Conservation (phyloP, 2,888 invertebrate genomes). For the Temnothorax rugatulus region DNA sequence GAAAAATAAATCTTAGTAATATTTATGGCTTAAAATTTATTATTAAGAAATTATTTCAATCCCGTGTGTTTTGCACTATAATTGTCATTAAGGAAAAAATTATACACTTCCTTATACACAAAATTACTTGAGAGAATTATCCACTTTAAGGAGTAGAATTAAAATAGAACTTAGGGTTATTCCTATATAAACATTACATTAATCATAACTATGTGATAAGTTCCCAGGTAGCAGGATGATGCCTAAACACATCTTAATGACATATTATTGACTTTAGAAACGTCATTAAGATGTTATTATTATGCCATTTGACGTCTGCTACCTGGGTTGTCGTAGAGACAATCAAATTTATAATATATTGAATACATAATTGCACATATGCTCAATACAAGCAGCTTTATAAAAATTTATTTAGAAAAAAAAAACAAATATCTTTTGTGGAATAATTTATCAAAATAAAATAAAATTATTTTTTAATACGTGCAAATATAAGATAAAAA, state of each 20-base stretch:
- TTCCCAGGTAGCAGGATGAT: too few relatives aligned
- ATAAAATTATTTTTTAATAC: not conserved
- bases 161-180: not conserved
- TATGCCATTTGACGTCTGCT: too few relatives aligned
- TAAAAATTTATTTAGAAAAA: not conserved
- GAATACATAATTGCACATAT: not conserved
- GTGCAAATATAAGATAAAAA: not conserved
- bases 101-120: not conserved
- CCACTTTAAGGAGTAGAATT: not conserved
- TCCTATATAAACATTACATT: not conserved
- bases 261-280: too few relatives aligned
- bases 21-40: slow-evolving; percentile 4
- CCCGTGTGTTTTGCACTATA: not conserved
- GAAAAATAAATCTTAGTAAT: not conserved
- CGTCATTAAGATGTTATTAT: too few relatives aligned
- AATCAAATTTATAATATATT: not conserved
- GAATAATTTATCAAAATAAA: not conserved
- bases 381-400: not conserved
- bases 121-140: not conserved
- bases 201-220: not conserved
- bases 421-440: not conserved
- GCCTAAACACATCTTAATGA: too few relatives aligned
- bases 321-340: not conserved
- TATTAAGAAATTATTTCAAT: not conserved
- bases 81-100: not conserved